Percentiles rank a stretch among this genome's conserved stretches.
These are phyloP conservation scores for Parapsyche elsis DNA, from an alignment of 1,140 invertebrate species.

Conservation along the genomic window DNA sequence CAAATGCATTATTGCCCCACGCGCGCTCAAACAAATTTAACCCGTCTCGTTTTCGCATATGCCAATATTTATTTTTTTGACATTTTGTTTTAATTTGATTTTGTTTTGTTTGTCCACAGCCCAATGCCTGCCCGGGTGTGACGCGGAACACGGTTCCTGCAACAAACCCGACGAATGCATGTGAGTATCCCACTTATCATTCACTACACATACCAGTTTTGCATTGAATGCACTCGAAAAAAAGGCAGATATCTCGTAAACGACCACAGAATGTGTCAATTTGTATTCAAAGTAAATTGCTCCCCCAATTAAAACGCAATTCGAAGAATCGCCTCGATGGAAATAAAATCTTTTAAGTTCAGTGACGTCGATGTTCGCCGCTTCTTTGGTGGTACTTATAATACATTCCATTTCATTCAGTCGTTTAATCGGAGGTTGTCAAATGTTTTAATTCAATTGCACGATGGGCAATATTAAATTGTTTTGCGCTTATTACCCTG, in stretches of 20 bases:
- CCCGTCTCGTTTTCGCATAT: conserved; percentile 37
- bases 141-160: conserved; percentile 90
- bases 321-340: conserved; percentile 6
- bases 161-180: conserved; percentile 92
- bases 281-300: neutral
- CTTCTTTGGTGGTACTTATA: conserved; percentile 15
- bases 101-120: conserved; percentile 76
- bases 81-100: conserved; percentile 63
- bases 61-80: conserved; percentile 58
- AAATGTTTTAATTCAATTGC: neutral
- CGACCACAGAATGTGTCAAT: neutral
- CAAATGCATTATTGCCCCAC: conserved; percentile 53
- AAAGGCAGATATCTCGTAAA: neutral
- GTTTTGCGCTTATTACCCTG: neutral
- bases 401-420: conserved; percentile 34
- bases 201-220: neutral
- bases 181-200: conserved; percentile 75
- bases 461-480: neutral
- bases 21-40: conserved; percentile 50
- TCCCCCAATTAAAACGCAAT: conserved; percentile 5
- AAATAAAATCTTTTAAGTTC: conserved; percentile 15
- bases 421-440: conserved; percentile 34
- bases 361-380: conserved; percentile 16
- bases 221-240: conserved; percentile 5
- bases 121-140: conserved; percentile 91